Conservation (phyloP, 2,797 vertebrate genomes). For the Sciurus vulgaris region DNA sequence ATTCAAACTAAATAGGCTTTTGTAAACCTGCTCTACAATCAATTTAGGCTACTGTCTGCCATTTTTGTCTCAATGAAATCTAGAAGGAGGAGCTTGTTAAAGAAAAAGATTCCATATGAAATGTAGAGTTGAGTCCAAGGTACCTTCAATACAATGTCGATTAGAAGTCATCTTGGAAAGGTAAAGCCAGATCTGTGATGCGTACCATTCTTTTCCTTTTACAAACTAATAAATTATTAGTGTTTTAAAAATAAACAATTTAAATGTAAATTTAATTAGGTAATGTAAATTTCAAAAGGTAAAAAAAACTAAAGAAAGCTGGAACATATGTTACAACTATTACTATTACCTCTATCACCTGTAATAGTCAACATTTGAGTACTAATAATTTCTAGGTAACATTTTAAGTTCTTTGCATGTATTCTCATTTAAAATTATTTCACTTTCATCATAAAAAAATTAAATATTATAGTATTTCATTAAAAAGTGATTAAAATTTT, state of each 20-base stretch:
- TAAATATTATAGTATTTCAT: not conserved
- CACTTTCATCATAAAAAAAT: conserved; percentile 16
- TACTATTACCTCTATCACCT: not conserved
- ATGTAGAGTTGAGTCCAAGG: not conserved
- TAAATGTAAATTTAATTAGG: conserved; percentile 18
- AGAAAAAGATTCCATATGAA: not conserved
- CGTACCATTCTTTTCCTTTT: conserved; percentile 34
- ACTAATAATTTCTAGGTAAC: not conserved
- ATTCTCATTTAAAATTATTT: conserved; percentile 28
- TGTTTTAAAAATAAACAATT: conserved; percentile 47
- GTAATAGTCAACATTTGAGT: not conserved
- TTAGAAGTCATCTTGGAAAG: not conserved
- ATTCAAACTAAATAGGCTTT: conserved; percentile 10
- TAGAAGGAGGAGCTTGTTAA: conserved; percentile 7
- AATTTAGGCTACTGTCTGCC: not conserved
- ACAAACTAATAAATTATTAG: not conserved
- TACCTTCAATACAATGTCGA: not conserved
- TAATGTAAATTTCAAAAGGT: conserved; percentile 33
- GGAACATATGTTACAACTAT: not conserved
- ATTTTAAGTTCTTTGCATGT: not conserved
- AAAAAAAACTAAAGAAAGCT: conserved; percentile 35
- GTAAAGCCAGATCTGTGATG: not conserved
- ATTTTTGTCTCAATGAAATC: not conserved
- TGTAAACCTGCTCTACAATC: not conserved
- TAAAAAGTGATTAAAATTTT: conserved; percentile 64